Conservation (phyloP, 2,888 invertebrate genomes). For the Diaprepes abbreviatus region DNA sequence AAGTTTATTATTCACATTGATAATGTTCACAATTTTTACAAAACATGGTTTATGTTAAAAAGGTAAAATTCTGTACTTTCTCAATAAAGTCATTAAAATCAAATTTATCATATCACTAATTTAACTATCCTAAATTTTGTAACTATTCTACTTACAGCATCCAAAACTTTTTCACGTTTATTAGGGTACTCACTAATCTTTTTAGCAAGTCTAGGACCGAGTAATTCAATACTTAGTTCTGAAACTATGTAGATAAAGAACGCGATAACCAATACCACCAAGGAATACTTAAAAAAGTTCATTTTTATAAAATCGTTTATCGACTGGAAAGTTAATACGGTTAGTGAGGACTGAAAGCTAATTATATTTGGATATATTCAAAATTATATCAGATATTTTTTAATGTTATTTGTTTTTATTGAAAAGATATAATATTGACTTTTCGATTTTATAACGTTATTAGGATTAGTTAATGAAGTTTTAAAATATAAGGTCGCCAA, state of each 20-base stretch:
- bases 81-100: too few species aligned
- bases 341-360: not conserved
- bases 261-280: not conserved
- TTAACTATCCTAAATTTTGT: too few species aligned
- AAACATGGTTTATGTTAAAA: too few species aligned
- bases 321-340: not conserved
- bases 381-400: not conserved
- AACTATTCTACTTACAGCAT: conserved; percentile 15
- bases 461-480: too few species aligned
- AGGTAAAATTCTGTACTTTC: too few species aligned
- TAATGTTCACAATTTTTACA: too few species aligned
- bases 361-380: not conserved
- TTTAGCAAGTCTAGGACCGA: not conserved
- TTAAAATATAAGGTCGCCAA: too few species aligned
- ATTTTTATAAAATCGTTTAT: not conserved
- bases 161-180: not conserved
- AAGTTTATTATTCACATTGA: too few species aligned
- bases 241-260: not conserved
- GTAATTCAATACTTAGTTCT: not conserved
- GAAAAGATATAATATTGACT: too few species aligned
- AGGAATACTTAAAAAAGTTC: not conserved
- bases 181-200: not conserved
- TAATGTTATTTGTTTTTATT: too few species aligned
- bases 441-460: too few species aligned
- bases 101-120: too few species aligned